Conservation (phyloP, 2,888 invertebrate species). For the Eustalomyia histrio region DNA sequence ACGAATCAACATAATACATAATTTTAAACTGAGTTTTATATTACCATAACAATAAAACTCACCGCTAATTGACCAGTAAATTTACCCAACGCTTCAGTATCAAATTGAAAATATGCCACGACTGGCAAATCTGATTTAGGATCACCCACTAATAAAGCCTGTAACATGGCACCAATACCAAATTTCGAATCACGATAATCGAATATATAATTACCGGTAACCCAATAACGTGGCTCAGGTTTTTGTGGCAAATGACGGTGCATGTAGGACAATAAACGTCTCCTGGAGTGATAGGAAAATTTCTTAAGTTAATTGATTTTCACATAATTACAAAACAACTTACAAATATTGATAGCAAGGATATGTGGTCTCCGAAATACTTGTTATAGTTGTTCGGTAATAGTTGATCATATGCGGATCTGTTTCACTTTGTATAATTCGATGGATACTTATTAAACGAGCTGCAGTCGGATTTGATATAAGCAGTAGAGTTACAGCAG, state of each 20-base stretch:
- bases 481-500: constrained; percentile 84
- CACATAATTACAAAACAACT: constrained; percentile 73
- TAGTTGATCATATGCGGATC: constrained; percentile 85
- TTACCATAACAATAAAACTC: constrained; percentile 43
- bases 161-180: constrained; percentile 82
- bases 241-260: constrained; percentile 83
- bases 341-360: constrained; percentile 85
- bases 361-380: constrained; percentile 84
- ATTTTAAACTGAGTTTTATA: neutral
- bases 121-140: constrained; percentile 84
- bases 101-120: constrained; percentile 82
- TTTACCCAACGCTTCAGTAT: constrained; percentile 82
- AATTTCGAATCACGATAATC: constrained; percentile 84
- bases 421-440: constrained; percentile 83
- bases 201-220: constrained; percentile 86
- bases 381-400: constrained; percentile 86
- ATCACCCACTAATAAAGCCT: constrained; percentile 84
- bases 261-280: constrained; percentile 84
- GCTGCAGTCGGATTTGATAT: constrained; percentile 84
- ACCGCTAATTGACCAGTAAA: constrained; percentile 83
- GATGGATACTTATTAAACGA: constrained; percentile 85
- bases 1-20: neutral
- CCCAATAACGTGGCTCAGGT: constrained; percentile 82
- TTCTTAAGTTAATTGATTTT: neutral
- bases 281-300: constrained; percentile 78